Evolutionary conservation across 2,113 vertebrate species (phyloP).

Genomic region (Martes martes): DNA sequence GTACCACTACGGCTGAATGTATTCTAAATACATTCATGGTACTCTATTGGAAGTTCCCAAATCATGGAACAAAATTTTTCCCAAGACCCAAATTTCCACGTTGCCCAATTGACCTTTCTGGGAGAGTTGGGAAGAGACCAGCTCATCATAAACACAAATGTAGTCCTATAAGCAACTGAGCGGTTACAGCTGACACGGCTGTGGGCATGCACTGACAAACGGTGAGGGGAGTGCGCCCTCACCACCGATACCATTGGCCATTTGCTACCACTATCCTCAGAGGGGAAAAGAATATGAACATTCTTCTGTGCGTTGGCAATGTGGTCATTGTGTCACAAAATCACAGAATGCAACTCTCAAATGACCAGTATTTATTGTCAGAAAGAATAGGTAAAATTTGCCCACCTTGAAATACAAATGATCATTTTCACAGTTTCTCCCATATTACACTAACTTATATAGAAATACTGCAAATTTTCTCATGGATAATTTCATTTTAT

Average conservation of each 20-base stretch:
- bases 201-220: background rate
- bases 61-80: background rate
- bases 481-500: background rate
- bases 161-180: no score
- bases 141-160: background rate
- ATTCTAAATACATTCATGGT: background rate
- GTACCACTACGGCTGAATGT: background rate
- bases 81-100: background rate
- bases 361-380: background rate
- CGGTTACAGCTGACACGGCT: fast-evolving
- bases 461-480: background rate
- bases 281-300: no score
- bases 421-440: background rate
- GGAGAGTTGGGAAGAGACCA: background rate
- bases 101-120: background rate
- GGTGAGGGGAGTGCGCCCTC: background rate
- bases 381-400: background rate
- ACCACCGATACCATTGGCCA: fast-evolving
- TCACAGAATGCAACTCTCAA: background rate
- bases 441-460: background rate
- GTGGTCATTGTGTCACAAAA: background rate
- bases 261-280: no score
- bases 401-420: background rate
- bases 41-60: background rate
- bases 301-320: background rate